phyloP scores from a whole-genome alignment of 2,113 vertebrate species.

The Opisthocomus hoazin region DNA sequence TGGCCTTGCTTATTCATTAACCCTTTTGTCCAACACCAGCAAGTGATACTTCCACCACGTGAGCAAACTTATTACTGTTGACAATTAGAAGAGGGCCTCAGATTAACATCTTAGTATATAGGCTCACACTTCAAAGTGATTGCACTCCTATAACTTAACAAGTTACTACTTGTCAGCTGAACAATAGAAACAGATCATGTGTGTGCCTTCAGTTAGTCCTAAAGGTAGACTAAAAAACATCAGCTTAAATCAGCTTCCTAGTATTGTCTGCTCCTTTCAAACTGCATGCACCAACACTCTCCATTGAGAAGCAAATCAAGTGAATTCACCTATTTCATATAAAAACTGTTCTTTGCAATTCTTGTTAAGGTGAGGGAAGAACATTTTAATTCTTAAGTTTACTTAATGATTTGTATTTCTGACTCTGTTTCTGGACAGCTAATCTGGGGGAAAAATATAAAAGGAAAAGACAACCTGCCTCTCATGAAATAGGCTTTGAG shows the following conservation, averaged over 20 bases:
- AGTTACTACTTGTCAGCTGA: not conserved
- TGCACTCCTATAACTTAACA: not conserved
- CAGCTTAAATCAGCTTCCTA: not conserved
- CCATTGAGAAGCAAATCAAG: not conserved
- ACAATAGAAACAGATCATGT: not conserved
- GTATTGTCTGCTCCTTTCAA: not conserved
- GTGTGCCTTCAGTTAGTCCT: not conserved
- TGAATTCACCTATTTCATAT: not conserved
- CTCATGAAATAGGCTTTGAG: not conserved
- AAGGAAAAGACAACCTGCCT: not conserved
- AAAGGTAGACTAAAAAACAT: not conserved
- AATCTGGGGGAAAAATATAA: not conserved
- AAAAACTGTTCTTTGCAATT: not conserved
- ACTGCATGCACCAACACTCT: not conserved
- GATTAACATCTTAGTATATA: not conserved
- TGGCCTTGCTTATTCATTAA: conserved; percentile 17
- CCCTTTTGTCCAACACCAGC: not conserved
- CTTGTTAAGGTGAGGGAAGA: not conserved
- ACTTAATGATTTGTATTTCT: not conserved
- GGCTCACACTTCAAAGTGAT: not conserved
- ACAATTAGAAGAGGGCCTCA: not conserved
- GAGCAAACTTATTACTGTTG: not conserved
- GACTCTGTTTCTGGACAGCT: not conserved
- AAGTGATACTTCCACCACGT: not conserved
- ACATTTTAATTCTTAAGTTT: not conserved